A percentile compares a stretch with the other conserved stretches of the same genome.
Conservation (phyloP, 2,797 vertebrate species). For the Eospalax fontanierii region DNA sequence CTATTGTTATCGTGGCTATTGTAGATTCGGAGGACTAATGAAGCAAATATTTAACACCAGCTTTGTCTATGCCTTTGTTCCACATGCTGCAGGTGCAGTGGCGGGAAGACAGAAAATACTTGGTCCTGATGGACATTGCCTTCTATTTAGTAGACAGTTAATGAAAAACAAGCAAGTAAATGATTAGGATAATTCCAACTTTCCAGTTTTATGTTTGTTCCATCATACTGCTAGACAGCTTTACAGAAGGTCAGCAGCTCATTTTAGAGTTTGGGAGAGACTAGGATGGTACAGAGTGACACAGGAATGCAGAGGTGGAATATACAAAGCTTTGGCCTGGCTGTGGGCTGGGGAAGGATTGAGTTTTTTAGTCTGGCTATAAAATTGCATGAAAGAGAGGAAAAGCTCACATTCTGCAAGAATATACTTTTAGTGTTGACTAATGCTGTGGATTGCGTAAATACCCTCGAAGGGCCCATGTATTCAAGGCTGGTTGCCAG, state of each 20-base stretch:
- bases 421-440: background rate
- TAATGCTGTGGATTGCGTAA: background rate
- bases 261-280: background rate
- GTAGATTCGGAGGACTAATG: constrained; percentile 33
- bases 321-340: background rate
- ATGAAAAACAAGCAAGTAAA: constrained; percentile 14
- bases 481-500: background rate
- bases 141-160: constrained; percentile 1
- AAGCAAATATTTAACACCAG: background rate
- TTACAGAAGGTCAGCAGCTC: background rate
- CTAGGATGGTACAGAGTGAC: background rate
- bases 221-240: background rate
- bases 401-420: background rate
- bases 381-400: background rate
- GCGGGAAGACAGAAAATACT: background rate
- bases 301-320: background rate
- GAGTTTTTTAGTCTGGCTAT: background rate
- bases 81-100: background rate
- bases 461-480: background rate
- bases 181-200: background rate
- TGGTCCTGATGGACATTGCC: background rate
- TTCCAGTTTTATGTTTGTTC: background rate
- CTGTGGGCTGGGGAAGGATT: background rate
- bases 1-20: background rate
- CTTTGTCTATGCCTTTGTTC: background rate